Conservation (phyloP, 2,797 vertebrate species). For the Phalloptychus januarius region DNA sequence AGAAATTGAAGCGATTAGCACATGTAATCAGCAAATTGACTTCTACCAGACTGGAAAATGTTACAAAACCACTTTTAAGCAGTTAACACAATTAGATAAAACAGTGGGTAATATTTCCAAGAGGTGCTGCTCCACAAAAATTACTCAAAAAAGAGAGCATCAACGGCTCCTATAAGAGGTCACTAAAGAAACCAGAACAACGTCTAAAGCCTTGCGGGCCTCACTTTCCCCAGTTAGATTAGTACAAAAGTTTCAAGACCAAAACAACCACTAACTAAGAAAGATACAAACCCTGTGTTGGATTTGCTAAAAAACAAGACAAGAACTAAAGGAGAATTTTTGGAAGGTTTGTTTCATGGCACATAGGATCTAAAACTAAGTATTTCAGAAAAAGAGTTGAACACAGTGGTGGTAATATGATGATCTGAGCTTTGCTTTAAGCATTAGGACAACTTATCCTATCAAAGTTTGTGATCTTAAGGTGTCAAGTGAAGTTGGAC, state of each 20-base stretch:
- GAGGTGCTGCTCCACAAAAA: neutral
- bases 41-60: neutral
- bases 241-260: neutral
- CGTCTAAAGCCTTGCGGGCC: neutral
- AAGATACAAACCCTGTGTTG: neutral
- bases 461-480: neutral
- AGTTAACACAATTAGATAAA: neutral
- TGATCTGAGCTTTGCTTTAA: neutral
- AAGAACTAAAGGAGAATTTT: neutral
- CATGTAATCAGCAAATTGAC: neutral
- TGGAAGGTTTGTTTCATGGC: neutral
- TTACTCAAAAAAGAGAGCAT: neutral
- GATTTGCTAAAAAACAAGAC: neutral
- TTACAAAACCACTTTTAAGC: neutral
- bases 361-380: neutral
- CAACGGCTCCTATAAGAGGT: neutral
- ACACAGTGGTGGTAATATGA: neutral
- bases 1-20: conserved; percentile 10
- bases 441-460: neutral
- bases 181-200: neutral
- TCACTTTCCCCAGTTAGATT: neutral
- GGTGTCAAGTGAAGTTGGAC: neutral
- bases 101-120: neutral
- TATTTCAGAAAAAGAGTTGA: neutral
- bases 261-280: neutral